Conservation (phyloP, 2,888 invertebrate genomes). For the Apodemia hepburni region DNA sequence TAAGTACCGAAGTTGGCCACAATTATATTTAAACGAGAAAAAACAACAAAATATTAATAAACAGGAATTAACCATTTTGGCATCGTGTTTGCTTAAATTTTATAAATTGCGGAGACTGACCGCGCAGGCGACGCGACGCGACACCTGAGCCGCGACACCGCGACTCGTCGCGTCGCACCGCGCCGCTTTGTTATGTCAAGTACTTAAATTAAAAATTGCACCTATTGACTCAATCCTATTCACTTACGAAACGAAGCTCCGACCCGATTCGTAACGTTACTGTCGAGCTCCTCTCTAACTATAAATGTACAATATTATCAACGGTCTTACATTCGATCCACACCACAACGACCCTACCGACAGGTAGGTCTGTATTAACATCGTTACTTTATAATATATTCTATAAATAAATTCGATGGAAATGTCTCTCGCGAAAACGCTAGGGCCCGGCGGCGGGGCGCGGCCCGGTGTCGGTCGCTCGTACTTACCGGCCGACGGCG, state of each 20-base stretch:
- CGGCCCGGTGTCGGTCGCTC: constrained; percentile 33
- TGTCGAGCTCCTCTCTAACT: constrained; percentile 64
- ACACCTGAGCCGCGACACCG: constrained; percentile 22
- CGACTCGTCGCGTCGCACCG: constrained; percentile 24
- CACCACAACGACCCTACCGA: constrained; percentile 68
- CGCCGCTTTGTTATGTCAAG: constrained; percentile 40
- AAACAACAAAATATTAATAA: constrained; percentile 77
- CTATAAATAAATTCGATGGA: constrained; percentile 80
- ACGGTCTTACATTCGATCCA: constrained; percentile 72
- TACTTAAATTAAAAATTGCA: constrained; percentile 74
- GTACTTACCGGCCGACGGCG: constrained; percentile 36
- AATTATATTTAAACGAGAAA: constrained; percentile 71
- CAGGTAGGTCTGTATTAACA: constrained; percentile 64
- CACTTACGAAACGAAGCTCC: constrained; percentile 66
- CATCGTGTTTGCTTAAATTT: constrained; percentile 75
- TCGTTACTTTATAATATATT: constrained; percentile 73
- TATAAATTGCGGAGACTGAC: constrained; percentile 48
- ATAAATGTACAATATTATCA: constrained; percentile 73
- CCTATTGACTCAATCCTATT: constrained; percentile 75
- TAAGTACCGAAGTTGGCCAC: constrained; percentile 79
- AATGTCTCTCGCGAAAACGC: constrained; percentile 69
- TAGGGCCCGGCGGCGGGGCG: constrained; percentile 27
- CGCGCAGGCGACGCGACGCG: constrained; percentile 32
- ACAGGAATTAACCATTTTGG: constrained; percentile 80
- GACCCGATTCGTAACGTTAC: constrained; percentile 73